A percentile compares a stretch with the other conserved stretches of the same genome.
Evolutionary conservation across 2,113 vertebrate genomes (phyloP).

Genomic region (Perognathus longimembris): DNA sequence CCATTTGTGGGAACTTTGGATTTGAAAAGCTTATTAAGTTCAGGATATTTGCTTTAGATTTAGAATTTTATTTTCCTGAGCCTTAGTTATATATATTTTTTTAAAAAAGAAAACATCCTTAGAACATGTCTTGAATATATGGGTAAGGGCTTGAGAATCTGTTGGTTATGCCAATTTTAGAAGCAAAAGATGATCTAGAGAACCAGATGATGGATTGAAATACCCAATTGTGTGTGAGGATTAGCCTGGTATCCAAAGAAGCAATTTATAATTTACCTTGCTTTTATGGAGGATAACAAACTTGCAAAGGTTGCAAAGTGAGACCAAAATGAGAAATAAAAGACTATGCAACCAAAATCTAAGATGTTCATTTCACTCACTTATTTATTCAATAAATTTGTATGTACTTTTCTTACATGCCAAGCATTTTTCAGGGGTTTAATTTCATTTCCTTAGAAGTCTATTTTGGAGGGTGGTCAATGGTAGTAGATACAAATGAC

Average conservation of each 20-base stretch:
- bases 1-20: not conserved
- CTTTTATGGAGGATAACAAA: not conserved
- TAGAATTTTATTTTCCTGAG: not conserved
- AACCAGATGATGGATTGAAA: not conserved
- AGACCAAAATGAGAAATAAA: not conserved
- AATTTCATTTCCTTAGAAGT: not conserved
- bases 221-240: not conserved
- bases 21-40: not conserved
- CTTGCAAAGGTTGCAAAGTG: not conserved
- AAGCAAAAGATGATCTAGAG: not conserved
- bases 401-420: not conserved
- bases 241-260: not conserved
- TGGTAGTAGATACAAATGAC: not conserved
- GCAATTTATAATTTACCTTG: not conserved
- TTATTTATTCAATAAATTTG: slow-evolving; percentile 11
- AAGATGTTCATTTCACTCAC: not conserved
- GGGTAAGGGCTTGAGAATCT: not conserved
- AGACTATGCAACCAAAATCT: not conserved
- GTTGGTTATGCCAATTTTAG: not conserved
- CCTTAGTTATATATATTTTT: not conserved
- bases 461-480: not conserved
- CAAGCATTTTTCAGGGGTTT: not conserved
- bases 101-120: not conserved
- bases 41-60: not conserved
- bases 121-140: not conserved